These are phyloP conservation scores for Zoanthus gigantus DNA, from an alignment of 92 coral and sea anemone genomes.

Conservation along the genomic window DNA sequence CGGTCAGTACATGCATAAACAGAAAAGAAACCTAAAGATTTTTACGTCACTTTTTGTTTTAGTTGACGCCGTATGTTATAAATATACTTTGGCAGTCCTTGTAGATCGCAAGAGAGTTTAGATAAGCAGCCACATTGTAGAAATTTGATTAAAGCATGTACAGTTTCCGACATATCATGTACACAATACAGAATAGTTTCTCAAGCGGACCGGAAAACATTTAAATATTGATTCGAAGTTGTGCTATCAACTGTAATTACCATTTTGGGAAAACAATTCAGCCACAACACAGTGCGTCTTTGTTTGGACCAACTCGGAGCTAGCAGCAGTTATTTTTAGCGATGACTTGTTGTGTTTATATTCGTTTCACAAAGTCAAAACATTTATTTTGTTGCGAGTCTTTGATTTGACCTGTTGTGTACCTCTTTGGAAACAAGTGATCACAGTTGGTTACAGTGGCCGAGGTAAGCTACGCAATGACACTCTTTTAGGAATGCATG, in stretches of 20 bases:
- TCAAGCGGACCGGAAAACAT: conserved; percentile 42
- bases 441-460: neutral
- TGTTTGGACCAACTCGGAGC: conserved; percentile 36
- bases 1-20: neutral
- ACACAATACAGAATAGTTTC: neutral
- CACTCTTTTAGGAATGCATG: too few relatives aligned
- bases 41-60: neutral
- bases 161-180: conserved; percentile 31
- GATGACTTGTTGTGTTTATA: conserved; percentile 43
- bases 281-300: conserved; percentile 26
- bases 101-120: neutral
- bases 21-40: neutral
- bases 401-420: neutral
- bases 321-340: conserved; percentile 20
- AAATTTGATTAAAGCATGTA: conserved; percentile 21
- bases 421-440: neutral
- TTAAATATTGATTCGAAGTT: conserved; percentile 48
- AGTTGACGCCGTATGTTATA: neutral
- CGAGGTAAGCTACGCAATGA: neutral
- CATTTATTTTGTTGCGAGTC: conserved; percentile 11
- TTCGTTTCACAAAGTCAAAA: conserved; percentile 16
- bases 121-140: neutral
- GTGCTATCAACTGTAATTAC: conserved; percentile 30
- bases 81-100: neutral
- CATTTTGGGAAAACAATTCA: conserved; percentile 42